Evolutionary conservation across 2,888 invertebrate species (phyloP).

Genomic region (Harmothoe impar): DNA sequence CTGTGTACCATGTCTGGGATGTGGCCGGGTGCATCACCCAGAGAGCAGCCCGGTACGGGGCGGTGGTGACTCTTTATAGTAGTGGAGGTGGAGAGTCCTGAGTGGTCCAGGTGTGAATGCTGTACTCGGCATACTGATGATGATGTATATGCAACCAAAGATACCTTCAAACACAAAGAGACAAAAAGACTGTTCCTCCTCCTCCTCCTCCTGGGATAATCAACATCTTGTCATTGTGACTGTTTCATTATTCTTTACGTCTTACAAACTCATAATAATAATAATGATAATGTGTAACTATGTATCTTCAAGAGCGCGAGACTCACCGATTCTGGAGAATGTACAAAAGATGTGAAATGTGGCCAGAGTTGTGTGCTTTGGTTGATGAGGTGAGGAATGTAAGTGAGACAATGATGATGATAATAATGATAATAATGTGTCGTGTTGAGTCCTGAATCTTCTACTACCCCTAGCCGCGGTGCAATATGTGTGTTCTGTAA

Average conservation of each 20-base stretch:
- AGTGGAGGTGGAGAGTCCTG: not conserved
- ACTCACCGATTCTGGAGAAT: not conserved
- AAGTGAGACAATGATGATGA: too few relatives aligned
- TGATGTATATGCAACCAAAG: constrained; percentile 51
- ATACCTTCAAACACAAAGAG: constrained; percentile 7
- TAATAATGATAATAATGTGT: not conserved
- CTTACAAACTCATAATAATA: constrained; percentile 20
- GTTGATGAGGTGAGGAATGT: too few relatives aligned
- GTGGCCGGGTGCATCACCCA: not conserved
- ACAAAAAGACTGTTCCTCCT: not conserved
- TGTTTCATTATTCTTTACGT: constrained; percentile 47
- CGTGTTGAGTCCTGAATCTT: constrained; percentile 15
- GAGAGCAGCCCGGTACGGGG: not conserved
- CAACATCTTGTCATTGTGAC: constrained; percentile 46
- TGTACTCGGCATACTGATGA: not conserved
- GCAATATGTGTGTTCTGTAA: constrained; percentile 48
- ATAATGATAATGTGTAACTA: not conserved
- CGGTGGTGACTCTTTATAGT: too few relatives aligned
- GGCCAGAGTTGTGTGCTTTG: not conserved
- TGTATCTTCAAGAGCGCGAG: constrained; percentile 8
- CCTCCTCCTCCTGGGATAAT: not conserved
- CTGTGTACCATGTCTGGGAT: too few relatives aligned
- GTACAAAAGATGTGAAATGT: constrained; percentile 17
- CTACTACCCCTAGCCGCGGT: constrained; percentile 38
- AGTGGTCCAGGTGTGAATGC: not conserved